A percentile compares a stretch with the other conserved stretches of the same genome.
Conservation (phyloP, 92 coral and sea anemone species). For the Phenganax stokvisi region DNA sequence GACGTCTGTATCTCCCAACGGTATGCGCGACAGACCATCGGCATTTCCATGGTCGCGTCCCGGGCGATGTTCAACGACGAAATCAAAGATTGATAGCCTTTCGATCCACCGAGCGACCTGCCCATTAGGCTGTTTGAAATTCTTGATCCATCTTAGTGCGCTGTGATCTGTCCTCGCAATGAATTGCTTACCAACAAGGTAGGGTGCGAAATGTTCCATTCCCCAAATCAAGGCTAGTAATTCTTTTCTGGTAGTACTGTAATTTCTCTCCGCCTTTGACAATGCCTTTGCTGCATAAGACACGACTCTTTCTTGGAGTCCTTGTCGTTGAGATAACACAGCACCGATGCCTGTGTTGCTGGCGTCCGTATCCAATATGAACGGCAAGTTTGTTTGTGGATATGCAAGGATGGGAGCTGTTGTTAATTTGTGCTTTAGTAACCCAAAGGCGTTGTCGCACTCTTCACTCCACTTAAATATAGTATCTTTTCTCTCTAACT, state of each 20-base stretch:
- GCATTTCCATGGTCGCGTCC: constrained; percentile 17
- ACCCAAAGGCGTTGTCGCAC: neutral
- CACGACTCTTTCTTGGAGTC: neutral
- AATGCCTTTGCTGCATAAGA: constrained; percentile 4
- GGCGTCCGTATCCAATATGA: constrained; percentile 24
- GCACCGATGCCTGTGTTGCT: neutral
- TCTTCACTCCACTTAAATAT: neutral
- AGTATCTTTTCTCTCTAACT: neutral
- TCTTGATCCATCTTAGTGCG: constrained; percentile 2
- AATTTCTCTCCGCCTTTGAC: neutral
- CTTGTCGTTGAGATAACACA: neutral
- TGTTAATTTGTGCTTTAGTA: neutral
- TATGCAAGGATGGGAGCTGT: constrained; percentile 7
- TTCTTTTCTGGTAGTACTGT: neutral
- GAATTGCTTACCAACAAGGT: neutral
- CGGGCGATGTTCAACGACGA: neutral
- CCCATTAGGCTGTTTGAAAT: constrained; percentile 15
- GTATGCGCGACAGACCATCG: constrained; percentile 22
- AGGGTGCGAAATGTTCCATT: neutral
- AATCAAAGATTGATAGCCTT: neutral
- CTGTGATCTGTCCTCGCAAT: constrained; percentile 4
- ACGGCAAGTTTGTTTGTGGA: constrained; percentile 2
- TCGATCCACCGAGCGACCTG: constrained; percentile 22
- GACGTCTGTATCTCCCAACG: neutral
- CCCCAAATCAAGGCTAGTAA: neutral